These are phyloP conservation scores for Phoebastria nigripes DNA, from an alignment of 2,797 vertebrate species.

Conservation along the genomic window DNA sequence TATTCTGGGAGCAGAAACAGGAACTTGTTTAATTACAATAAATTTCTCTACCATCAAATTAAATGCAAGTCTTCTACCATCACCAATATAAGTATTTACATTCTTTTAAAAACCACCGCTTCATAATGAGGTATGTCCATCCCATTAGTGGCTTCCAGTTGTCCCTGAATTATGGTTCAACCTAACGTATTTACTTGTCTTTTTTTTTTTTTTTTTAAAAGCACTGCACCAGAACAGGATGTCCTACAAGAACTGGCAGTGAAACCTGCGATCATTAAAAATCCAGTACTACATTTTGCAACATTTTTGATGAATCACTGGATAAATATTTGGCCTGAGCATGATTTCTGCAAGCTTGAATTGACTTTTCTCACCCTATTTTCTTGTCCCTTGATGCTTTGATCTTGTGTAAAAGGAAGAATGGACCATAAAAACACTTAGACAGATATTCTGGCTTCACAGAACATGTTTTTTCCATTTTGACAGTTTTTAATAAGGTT, in stretches of 20 bases:
- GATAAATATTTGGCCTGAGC: constrained; percentile 27
- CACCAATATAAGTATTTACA: neutral
- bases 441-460: constrained; percentile 40
- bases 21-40: neutral
- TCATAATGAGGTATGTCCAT: neutral
- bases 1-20: neutral
- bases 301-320: constrained; percentile 51
- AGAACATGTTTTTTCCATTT: constrained; percentile 47
- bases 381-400: constrained; percentile 46
- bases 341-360: constrained; percentile 22
- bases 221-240: constrained; percentile 26
- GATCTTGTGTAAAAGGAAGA: constrained; percentile 46
- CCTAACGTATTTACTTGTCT: neutral
- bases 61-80: neutral
- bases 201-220: neutral
- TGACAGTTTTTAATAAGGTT: constrained; percentile 55
- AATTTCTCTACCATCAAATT: neutral
- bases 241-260: constrained; percentile 45
- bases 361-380: constrained; percentile 52
- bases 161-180: neutral
- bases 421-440: constrained; percentile 32
- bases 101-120: neutral
- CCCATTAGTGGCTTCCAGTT: neutral
- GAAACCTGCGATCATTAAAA: constrained; percentile 21
- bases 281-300: constrained; percentile 30